Base-by-base conservation (phyloP, 2,888 invertebrate genomes). In the Spatulosminthurus flaviceps region DNA sequence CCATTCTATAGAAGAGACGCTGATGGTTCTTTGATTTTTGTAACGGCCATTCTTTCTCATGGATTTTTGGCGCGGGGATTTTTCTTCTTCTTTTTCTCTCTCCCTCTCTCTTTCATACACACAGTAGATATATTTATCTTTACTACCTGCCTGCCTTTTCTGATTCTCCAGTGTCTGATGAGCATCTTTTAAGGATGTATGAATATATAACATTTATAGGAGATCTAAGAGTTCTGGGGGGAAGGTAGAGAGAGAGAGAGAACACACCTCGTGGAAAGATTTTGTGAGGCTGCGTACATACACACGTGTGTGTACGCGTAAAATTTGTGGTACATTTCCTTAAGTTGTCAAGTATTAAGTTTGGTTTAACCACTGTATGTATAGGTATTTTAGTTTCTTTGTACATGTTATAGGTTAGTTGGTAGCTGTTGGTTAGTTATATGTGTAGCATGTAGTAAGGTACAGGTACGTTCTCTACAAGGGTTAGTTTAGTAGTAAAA, bases 61-160 rank as follows among this genome's bases (percentile, higher is more conserved):
- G 51, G 51, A 64, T 22, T 64, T 64, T 64, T 64, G 64, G 64
- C 64, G 64, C 24, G 64, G 13, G 2, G 22, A 26, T 22, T 64
- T 26, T 64, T 64, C 7, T 24, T 22, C 61, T 61, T 22, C n/a
- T 22, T 13, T n/a, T n/a, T n/a, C n/a, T n/a, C n/a, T n/a, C n/a
- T n/a, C n/a, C n/a, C n/a, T n/a, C 16, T 60, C 60, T 60, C 7
- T 21, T 60, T 5, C 16, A 19, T 13, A 21, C 60, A 60, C 16
- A 21, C 60, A 60, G 7, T 60, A 60, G n/a, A n/a, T n/a, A n/a
- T n/a, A n/a, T n/a, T n/a, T n/a, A n/a, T n/a, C n/a, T n/a, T 60
- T 21, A 4, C 21, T 60, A 21, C 60, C 64, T 64, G n/a, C 51
- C 26, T 64, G 26, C 61, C 9, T 61, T 22, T 26, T 64, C 64